Conservation (phyloP, 2,888 invertebrate species). For the Pseudoips prasinana region DNA sequence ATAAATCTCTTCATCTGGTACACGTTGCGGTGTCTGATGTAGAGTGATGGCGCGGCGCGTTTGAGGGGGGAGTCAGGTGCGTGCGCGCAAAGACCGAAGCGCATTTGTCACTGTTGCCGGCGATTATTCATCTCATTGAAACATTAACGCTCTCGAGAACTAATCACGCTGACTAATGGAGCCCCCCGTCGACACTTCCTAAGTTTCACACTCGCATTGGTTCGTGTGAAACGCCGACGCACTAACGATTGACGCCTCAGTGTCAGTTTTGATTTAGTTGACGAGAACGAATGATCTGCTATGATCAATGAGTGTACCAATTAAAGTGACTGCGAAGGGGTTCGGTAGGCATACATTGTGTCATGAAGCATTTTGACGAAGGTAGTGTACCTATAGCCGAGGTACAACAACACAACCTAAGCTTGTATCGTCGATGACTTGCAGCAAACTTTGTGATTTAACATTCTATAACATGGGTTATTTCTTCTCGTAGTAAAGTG, state of each 20-base stretch:
- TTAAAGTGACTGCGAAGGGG: conserved; percentile 30
- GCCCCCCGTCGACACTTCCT: conserved; percentile 79
- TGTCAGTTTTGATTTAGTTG: conserved; percentile 53
- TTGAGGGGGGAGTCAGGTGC: conserved; percentile 72
- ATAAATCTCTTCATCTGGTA: conserved; percentile 78
- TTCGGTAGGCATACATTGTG: conserved; percentile 11
- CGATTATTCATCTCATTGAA: conserved; percentile 81
- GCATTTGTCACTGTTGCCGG: conserved; percentile 79
- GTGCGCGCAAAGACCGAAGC: conserved; percentile 64
- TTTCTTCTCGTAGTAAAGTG: not conserved
- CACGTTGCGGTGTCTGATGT: conserved; percentile 49
- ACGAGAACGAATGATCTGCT: conserved; percentile 58
- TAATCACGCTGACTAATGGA: conserved; percentile 81
- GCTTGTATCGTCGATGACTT: too few relatives aligned
- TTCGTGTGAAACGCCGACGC: conserved; percentile 50
- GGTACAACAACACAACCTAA: too few relatives aligned
- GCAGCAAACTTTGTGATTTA: too few relatives aligned
- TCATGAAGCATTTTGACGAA: conserved; percentile 1
- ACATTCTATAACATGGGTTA: too few relatives aligned
- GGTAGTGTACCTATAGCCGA: too few relatives aligned
- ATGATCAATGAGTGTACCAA: conserved; percentile 48
- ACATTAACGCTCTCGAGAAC: conserved; percentile 76
- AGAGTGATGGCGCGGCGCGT: conserved; percentile 72
- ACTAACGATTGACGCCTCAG: conserved; percentile 46
- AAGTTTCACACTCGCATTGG: conserved; percentile 64